Conservation (phyloP, 2,888 invertebrate species). For the Deroplatys truncata region DNA sequence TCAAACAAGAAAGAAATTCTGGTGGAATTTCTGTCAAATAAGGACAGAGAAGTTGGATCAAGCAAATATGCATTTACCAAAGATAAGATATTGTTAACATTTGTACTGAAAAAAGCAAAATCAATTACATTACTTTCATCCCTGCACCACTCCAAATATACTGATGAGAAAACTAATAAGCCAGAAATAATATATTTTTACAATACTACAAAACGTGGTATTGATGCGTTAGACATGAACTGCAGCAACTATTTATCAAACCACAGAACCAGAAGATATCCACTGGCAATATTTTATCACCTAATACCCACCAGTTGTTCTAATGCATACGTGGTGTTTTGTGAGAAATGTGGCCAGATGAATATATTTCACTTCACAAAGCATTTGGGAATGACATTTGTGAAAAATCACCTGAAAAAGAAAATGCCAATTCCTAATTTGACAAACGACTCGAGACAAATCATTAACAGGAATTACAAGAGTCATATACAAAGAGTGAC, state of each 20-base stretch:
- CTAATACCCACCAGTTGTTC: background rate
- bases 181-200: conserved; percentile 35
- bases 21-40: conserved; percentile 34
- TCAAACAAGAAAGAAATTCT: conserved; percentile 31
- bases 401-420: background rate
- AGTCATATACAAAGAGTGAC: no score
- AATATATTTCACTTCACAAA: background rate
- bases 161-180: conserved; percentile 22
- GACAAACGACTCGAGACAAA: background rate
- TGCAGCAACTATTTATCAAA: conserved; percentile 33
- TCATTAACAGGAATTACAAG: background rate
- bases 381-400: background rate
- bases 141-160: conserved; percentile 19
- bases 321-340: background rate
- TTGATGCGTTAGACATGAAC: conserved; percentile 34
- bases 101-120: background rate
- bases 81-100: conserved; percentile 15
- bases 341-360: background rate
- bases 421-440: no score
- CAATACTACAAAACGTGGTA: conserved; percentile 34
- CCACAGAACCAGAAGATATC: conserved; percentile 34
- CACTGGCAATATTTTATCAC: conserved; percentile 30
- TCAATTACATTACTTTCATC: conserved; percentile 20
- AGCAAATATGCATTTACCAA: conserved; percentile 33
- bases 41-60: conserved; percentile 27